Percentiles rank a stretch among this genome's conserved stretches.
phyloP scores from a whole-genome alignment of 1,140 invertebrate genomes.

The Saccostrea cuccullata region DNA sequence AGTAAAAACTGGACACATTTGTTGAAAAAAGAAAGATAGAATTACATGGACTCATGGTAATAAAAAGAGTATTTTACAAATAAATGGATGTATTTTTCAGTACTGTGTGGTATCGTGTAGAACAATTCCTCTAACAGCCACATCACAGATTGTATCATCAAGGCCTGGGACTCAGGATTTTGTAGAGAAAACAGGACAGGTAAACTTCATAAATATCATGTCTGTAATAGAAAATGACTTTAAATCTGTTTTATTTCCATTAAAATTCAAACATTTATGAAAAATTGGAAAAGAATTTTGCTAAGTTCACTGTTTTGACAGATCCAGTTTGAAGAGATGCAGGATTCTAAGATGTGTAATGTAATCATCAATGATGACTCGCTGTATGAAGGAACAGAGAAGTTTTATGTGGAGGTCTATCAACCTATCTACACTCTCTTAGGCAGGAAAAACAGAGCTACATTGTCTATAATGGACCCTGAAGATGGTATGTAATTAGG shows the following conservation, averaged over 20 bases:
- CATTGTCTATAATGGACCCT: conserved; percentile 68
- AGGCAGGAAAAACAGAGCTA: conserved; percentile 56
- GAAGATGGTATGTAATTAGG: conserved; percentile 68
- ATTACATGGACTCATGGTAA: too few relatives aligned
- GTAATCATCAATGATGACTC: conserved; percentile 77
- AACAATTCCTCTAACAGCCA: conserved; percentile 66
- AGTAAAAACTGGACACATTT: too few relatives aligned
- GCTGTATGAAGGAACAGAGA: conserved; percentile 74
- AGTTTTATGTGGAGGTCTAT: conserved; percentile 73
- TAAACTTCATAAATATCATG: conserved; percentile 38
- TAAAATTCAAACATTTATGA: too few relatives aligned
- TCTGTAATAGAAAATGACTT: too few relatives aligned
- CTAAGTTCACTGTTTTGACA: conserved; percentile 43
- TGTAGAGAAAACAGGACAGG: conserved; percentile 63
- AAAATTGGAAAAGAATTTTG: too few relatives aligned
- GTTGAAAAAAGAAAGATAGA: too few relatives aligned
- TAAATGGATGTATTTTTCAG: conserved; percentile 48
- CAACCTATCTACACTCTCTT: conserved; percentile 70
- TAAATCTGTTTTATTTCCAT: too few relatives aligned
- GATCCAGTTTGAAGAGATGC: conserved; percentile 78
- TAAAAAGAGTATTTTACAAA: too few relatives aligned
- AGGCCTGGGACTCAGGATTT: conserved; percentile 68
- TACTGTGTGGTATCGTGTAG: conserved; percentile 72
- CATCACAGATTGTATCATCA: conserved; percentile 45
- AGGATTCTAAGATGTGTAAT: conserved; percentile 73